phyloP scores from a whole-genome alignment of 2,888 invertebrate species.

The Myopa testacea region DNA sequence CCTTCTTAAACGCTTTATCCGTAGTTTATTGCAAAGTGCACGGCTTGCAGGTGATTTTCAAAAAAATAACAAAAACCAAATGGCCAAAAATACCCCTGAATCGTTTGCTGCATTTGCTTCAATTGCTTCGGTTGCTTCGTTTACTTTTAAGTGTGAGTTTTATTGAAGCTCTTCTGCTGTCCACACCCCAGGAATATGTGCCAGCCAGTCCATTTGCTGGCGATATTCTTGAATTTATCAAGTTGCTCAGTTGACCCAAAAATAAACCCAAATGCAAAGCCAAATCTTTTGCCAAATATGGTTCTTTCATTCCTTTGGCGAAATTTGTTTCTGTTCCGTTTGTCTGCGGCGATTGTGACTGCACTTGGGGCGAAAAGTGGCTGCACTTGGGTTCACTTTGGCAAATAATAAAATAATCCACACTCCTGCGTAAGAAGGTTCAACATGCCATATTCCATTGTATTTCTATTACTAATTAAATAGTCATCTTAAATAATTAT shows the following conservation, averaged over 20 bases:
- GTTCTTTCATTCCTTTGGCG: neutral
- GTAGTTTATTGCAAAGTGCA: constrained; percentile 9
- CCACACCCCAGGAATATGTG: neutral
- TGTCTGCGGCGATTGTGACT: neutral
- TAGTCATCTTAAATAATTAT: no score
- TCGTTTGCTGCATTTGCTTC: neutral
- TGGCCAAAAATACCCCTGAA: neutral
- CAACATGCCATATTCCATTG: neutral
- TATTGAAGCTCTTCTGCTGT: neutral
- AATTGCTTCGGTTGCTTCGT: neutral
- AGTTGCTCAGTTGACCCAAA: constrained; percentile 5
- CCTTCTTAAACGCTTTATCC: constrained; percentile 28
- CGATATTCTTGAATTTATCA: neutral
- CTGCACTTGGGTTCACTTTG: neutral
- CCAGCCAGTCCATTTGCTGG: neutral
- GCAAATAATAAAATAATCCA: neutral
- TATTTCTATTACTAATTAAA: no score
- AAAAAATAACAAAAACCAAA: neutral
- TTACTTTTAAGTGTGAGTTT: neutral
- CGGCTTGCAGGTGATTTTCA: constrained; percentile 31
- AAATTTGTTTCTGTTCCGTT: neutral
- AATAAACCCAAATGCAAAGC: neutral
- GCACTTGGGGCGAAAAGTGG: no score
- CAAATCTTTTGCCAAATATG: neutral
- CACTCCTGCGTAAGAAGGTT: neutral